A percentile compares a stretch with the other conserved stretches of the same genome.
phyloP scores from a whole-genome alignment of 2,797 vertebrate species.

The Eulemur albifrons region DNA sequence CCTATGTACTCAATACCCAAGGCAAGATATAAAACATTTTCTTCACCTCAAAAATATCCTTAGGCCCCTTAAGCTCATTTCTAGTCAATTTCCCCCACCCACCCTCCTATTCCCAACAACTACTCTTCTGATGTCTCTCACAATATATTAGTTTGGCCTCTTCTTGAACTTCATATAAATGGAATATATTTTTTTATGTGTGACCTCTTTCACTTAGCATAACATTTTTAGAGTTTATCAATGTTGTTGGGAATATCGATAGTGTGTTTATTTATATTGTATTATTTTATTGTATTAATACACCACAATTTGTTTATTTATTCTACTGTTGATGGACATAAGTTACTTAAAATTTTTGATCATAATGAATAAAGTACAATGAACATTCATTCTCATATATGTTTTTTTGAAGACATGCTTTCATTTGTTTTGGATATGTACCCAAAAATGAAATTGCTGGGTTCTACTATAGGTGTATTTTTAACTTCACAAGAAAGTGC shows the following conservation, averaged over 20 bases:
- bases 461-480: background rate
- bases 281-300: background rate
- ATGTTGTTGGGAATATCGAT: background rate
- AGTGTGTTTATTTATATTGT: background rate
- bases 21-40: background rate
- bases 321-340: background rate
- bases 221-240: background rate
- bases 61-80: background rate
- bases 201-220: background rate
- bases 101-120: rapidly evolving
- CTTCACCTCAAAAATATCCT: background rate
- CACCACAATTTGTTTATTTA: background rate
- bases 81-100: background rate
- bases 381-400: background rate
- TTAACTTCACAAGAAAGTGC: background rate
- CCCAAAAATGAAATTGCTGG: background rate
- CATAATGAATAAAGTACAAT: background rate
- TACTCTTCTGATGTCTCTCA: background rate
- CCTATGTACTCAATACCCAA: background rate
- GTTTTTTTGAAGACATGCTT: background rate
- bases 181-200: background rate
- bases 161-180: background rate
- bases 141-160: background rate
- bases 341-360: background rate
- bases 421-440: background rate